A percentile compares a stretch with the other conserved stretches of the same genome.
Conservation (phyloP, 2,888 invertebrate species). For the Meteorus cinctellus region DNA sequence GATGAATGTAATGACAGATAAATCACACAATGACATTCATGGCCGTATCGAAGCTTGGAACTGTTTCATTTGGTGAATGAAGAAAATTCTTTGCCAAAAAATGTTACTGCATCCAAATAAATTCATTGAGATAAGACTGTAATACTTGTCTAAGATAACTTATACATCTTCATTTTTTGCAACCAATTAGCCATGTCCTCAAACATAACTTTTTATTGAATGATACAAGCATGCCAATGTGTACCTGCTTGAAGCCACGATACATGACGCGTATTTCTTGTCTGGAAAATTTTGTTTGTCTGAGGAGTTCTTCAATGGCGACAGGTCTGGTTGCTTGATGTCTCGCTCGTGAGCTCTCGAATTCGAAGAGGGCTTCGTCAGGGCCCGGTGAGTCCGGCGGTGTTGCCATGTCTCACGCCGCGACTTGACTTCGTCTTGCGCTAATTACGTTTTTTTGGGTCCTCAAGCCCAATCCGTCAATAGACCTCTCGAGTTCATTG, state of each 20-base stretch:
- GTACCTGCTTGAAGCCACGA: constrained; percentile 96
- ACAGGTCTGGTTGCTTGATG: constrained; percentile 87
- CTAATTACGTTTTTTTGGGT: neutral
- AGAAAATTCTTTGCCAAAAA: constrained; percentile 11
- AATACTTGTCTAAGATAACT: neutral
- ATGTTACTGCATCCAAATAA: neutral
- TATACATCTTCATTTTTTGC: neutral
- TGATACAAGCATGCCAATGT: neutral
- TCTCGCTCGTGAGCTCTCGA: constrained; percentile 83
- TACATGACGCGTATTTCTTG: constrained; percentile 98
- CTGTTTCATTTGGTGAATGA: neutral
- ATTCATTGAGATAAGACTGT: neutral
- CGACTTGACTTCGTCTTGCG: neutral
- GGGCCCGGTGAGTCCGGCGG: constrained; percentile 88
- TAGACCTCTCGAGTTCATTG: neutral
- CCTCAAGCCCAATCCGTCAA: constrained; percentile 30
- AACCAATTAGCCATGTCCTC: neutral
- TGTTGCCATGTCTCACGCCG: constrained; percentile 80
- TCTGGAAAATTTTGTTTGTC: constrained; percentile 95
- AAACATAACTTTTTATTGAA: neutral
- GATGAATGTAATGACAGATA: neutral
- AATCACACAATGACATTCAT: neutral
- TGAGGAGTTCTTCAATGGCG: constrained; percentile 91
- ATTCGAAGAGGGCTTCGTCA: constrained; percentile 89
- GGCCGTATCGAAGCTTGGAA: constrained; percentile 12